Base-by-base conservation (phyloP, 2,113 vertebrate genomes). In the Callionymus lyra region DNA sequence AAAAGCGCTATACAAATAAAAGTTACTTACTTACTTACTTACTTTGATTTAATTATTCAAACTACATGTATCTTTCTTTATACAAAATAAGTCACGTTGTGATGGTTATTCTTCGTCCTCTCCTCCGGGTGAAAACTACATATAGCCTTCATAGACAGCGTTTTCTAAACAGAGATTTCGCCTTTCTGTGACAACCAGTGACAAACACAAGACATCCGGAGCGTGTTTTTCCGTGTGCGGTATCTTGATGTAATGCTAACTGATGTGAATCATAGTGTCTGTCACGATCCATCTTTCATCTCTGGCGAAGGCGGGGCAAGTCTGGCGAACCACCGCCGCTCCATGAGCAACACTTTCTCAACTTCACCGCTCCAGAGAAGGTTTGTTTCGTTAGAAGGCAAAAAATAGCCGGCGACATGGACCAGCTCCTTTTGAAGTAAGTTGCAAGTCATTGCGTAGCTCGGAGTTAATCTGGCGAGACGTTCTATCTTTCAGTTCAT, bases 241-340 rank as follows among this genome's bases (percentile, higher is more conserved):
- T 2, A 16, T 12, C 42, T 57, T 61, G 36, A 58, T 57, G 27
- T 54, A 43, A 63, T 50, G 41, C 53, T 56, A 56, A 59, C 41
- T 62, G 72, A 68, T 57, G 37, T 64, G 53, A 56, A 73, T 73
- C 76, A 54, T 10, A 50, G 61, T 43, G 59, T 57, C 64, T 59
- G 63, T 63, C 66, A 60, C 14, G 4, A 68, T 63, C 51, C 6
- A 18, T 50, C 38, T 58, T 27, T 50, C 31, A 31, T 53, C 34
- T 31, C 17, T 1, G 34, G 36, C 50, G 57, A 52, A 55, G 21
- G 27, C 43, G 52, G 37, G n/a, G 39, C 46, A 4, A 58, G 48
- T 19, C 44, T 17, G 13, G 60, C 42, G 35, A n/a, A n/a, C n/a
- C n/a, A 27, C 21, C 4, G 21, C 21, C 21, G 21, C 21, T 27